Conservation (phyloP, 2,888 invertebrate genomes). For the Epinotia ramella region DNA sequence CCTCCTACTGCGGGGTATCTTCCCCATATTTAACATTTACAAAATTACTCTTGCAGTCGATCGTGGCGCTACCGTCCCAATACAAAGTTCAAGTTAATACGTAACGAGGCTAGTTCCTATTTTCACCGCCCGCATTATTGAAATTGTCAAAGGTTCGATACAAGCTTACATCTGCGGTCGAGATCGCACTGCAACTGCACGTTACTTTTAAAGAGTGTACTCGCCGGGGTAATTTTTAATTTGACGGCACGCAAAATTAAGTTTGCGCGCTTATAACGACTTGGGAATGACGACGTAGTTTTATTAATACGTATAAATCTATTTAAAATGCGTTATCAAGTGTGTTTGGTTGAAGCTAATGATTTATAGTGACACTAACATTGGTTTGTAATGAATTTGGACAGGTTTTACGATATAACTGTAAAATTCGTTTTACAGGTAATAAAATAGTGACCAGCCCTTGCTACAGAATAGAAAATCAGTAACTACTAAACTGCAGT, state of each 20-base stretch:
- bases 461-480: background rate
- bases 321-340: slow-evolving; percentile 42
- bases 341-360: slow-evolving; percentile 32
- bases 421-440: background rate
- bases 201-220: background rate
- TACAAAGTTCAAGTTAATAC: background rate
- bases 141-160: slow-evolving; percentile 9
- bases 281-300: slow-evolving; percentile 31
- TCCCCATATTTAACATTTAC: slow-evolving; percentile 43
- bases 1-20: slow-evolving; percentile 62
- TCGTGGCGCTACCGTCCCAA: background rate
- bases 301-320: slow-evolving; percentile 42
- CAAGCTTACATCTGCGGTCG: slow-evolving; percentile 12
- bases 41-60: slow-evolving; percentile 3
- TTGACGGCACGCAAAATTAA: background rate
- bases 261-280: slow-evolving; percentile 32
- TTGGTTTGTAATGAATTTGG: slow-evolving; percentile 15
- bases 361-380: slow-evolving; percentile 23
- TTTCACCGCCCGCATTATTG: background rate
- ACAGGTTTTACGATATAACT: slow-evolving; percentile 4
- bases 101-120: background rate
- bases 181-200: background rate
- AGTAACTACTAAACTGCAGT: background rate
- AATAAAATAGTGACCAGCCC: background rate
- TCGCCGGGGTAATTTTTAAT: background rate